Evolutionary conservation across 2,797 vertebrate genomes (phyloP).

Genomic region (Selene dorsalis): DNA sequence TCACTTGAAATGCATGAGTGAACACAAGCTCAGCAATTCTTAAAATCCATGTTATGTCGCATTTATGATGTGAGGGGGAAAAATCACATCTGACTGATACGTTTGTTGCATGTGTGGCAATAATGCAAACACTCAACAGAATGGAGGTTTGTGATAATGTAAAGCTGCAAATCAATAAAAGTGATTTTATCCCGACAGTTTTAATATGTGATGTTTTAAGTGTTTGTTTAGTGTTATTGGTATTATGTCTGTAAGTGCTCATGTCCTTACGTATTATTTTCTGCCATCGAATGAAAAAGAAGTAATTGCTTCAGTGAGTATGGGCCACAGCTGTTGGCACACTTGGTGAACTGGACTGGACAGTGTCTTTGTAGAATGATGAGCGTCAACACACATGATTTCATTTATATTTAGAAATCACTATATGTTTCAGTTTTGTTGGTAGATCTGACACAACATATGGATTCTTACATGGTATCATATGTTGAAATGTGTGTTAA

Average conservation of each 20-base stretch:
- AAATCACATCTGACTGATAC: conserved; percentile 8
- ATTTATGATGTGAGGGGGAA: neutral
- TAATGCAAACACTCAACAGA: conserved; percentile 22
- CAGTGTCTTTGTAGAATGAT: neutral
- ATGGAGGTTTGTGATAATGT: conserved; percentile 18
- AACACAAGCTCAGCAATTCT: conserved; percentile 7
- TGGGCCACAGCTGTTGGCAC: neutral
- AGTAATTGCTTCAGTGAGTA: neutral
- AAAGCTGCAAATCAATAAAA: conserved; percentile 59
- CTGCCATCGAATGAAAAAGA: neutral
- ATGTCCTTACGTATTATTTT: neutral
- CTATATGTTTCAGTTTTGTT: neutral
- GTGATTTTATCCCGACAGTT: conserved; percentile 17
- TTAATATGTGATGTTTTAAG: neutral
- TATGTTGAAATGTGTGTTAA: neutral
- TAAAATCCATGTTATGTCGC: neutral
- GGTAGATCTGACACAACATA: neutral
- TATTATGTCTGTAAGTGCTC: neutral
- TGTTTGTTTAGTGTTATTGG: neutral
- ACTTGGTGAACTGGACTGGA: neutral
- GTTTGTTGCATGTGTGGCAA: conserved; percentile 46
- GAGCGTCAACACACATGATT: neutral
- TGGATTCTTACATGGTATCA: no score
- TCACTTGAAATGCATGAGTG: conserved; percentile 38
- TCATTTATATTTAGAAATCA: neutral